Evolutionary conservation across 2,113 vertebrate species (phyloP), one percentile per base, ranked within the genome.

Genomic region (Actenoides hombroni): DNA sequence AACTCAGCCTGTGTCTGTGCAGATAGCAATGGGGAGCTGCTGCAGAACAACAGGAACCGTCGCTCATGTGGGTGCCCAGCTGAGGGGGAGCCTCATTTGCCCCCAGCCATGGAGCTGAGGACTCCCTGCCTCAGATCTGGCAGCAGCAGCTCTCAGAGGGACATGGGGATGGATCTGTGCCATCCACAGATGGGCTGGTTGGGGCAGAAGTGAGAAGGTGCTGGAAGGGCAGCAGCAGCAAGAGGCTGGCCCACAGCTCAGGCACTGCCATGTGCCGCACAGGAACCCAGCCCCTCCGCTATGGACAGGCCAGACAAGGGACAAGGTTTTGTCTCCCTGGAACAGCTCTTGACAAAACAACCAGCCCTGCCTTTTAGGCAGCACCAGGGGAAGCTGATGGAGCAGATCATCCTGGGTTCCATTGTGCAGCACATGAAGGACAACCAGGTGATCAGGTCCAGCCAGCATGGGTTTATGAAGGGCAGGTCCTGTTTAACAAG

Each of bases 41-140:
- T 54, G 16, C 51, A 40, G 29, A 19, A 35, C 48, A 35, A 16
- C 54, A 71, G 61, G 49, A 79, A 13, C 67, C 26, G 11, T 13
- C 10, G 26, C 40, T 85, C 0, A 0, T 4, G 8, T 1, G 5
- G 19, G 29, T 24, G 63, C 26, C 40, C 20, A 6, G 57, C 11
- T 26, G 19, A 15, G 33, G 11, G 5, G 24, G 28, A 54, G 13
- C 28, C 25, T 17, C 1, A 1, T 6, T 5, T 35, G 13, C 28
- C 57, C 46, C 23, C 49, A 14, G 74, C 3, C 5, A 0, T 5
- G 26, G 68, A n/a, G 26, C 26, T 79, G 61, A 51, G 33, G 5
- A 21, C 44, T 60, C 46, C 28, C 9, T 24, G 51, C 42, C 35
- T 69, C 1, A 5, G 44, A 4, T 49, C 35, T 51, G 35, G 73